Conservation (phyloP, 2,113 vertebrate species). For the Limanda limanda region DNA sequence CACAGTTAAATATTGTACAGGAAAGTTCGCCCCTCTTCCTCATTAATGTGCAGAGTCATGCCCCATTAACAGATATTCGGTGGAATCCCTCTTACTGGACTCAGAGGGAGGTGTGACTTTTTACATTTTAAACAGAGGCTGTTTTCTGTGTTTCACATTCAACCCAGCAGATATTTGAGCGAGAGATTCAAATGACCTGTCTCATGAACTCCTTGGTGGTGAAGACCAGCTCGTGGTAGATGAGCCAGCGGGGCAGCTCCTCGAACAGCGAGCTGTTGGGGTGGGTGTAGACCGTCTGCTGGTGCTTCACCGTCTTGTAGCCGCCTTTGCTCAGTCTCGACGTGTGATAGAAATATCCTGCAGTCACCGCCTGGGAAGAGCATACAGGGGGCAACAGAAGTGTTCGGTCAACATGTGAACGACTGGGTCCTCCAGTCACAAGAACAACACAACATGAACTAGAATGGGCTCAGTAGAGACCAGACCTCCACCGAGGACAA, state of each 20-base stretch:
- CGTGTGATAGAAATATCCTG: slow-evolving; percentile 94
- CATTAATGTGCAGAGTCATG: neutral
- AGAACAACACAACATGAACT: no score
- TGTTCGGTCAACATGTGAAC: neutral
- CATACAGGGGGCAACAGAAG: neutral
- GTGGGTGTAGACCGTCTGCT: slow-evolving; percentile 92
- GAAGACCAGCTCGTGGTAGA: slow-evolving; percentile 95
- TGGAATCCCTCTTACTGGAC: neutral
- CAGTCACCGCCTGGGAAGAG: slow-evolving; percentile 85
- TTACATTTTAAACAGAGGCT: neutral
- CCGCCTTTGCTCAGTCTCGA: slow-evolving; percentile 90
- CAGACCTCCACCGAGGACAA: no score
- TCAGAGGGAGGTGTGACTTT: neutral
- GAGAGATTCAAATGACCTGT: slow-evolving; percentile 78
- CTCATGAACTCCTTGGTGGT: slow-evolving; percentile 98
- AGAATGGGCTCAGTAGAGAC: no score
- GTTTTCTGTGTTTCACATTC: neutral
- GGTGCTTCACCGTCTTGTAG: slow-evolving; percentile 94
- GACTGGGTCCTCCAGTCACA: no score
- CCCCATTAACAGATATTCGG: neutral
- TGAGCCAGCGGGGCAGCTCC: slow-evolving; percentile 93
- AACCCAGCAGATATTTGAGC: no score
- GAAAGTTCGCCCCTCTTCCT: slow-evolving; percentile 11
- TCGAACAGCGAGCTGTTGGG: slow-evolving; percentile 94
- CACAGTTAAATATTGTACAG: slow-evolving; percentile 5